Evolutionary conservation across 2,797 vertebrate genomes (phyloP).

Genomic region (Podargus strigoides): DNA sequence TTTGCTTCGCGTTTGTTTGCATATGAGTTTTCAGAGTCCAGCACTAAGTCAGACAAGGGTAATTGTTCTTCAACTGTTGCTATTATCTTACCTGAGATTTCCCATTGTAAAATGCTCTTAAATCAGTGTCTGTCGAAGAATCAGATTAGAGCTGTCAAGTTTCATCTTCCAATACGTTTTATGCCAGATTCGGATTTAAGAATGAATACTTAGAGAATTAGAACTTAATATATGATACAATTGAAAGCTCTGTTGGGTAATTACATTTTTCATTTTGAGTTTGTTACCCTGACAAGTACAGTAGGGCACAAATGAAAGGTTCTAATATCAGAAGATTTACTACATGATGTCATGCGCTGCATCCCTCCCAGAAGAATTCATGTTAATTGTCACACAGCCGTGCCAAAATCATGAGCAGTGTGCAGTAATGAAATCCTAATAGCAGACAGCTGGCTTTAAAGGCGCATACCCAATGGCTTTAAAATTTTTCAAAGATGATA

Average conservation of each 20-base stretch:
- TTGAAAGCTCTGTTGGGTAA: slow-evolving; percentile 56
- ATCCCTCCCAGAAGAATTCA: slow-evolving; percentile 61
- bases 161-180: background rate
- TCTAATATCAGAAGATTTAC: slow-evolving; percentile 61
- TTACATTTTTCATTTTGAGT: slow-evolving; percentile 63
- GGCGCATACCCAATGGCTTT: background rate
- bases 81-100: background rate
- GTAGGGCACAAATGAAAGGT: slow-evolving; percentile 58
- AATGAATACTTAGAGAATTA: slow-evolving; percentile 47
- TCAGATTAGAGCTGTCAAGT: background rate
- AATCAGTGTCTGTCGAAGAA: slow-evolving; percentile 38
- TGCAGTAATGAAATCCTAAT: slow-evolving; percentile 61
- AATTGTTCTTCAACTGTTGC: slow-evolving; percentile 19
- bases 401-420: slow-evolving; percentile 52
- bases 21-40: slow-evolving; percentile 10
- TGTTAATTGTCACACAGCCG: slow-evolving; percentile 57
- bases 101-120: slow-evolving; percentile 13
- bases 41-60: background rate
- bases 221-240: slow-evolving; percentile 48
- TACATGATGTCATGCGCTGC: slow-evolving; percentile 64
- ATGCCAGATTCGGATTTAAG: background rate
- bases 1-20: slow-evolving; percentile 34
- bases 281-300: slow-evolving; percentile 56
- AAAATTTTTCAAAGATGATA: background rate
- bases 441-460: slow-evolving; percentile 51